Conservation (phyloP, 2,797 vertebrate species). For the Cyprinella venusta region DNA sequence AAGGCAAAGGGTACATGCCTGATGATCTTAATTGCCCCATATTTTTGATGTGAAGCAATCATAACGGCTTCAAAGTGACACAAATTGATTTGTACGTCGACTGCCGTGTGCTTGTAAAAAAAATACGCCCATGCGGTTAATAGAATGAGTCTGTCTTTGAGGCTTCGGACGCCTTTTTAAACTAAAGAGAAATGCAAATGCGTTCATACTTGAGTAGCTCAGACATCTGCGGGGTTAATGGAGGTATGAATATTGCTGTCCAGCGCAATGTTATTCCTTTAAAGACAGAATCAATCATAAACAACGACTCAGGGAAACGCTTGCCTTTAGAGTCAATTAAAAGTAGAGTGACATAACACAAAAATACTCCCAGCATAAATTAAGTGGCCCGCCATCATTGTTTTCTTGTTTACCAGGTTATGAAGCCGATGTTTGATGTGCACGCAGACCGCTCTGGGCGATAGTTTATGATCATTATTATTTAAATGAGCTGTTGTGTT, state of each 20-base stretch:
- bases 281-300: conserved; percentile 76
- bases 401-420: conserved; percentile 81
- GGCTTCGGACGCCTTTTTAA: conserved; percentile 56
- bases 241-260: conserved; percentile 66
- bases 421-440: conserved; percentile 80
- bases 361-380: conserved; percentile 74
- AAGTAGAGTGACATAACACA: conserved; percentile 70
- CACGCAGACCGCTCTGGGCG: conserved; percentile 73
- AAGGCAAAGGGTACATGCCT: conserved; percentile 57
- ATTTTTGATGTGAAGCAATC: conserved; percentile 81
- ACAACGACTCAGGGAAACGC: conserved; percentile 67
- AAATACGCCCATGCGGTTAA: conserved; percentile 50
- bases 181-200: conserved; percentile 67
- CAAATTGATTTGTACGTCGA: conserved; percentile 76
- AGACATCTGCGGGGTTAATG: conserved; percentile 67
- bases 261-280: conserved; percentile 63
- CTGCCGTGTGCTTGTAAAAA: conserved; percentile 60
- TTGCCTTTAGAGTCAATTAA: conserved; percentile 80
- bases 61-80: conserved; percentile 76
- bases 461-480: conserved; percentile 84
- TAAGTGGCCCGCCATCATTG: conserved; percentile 79
- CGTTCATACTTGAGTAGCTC: conserved; percentile 60
- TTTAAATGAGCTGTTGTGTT: conserved; percentile 83
- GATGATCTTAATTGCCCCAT: conserved; percentile 72
- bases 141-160: conserved; percentile 59